These are phyloP conservation scores for Notodonta dromedarius DNA, from an alignment of 2,888 invertebrate genomes.

Conservation along the genomic window DNA sequence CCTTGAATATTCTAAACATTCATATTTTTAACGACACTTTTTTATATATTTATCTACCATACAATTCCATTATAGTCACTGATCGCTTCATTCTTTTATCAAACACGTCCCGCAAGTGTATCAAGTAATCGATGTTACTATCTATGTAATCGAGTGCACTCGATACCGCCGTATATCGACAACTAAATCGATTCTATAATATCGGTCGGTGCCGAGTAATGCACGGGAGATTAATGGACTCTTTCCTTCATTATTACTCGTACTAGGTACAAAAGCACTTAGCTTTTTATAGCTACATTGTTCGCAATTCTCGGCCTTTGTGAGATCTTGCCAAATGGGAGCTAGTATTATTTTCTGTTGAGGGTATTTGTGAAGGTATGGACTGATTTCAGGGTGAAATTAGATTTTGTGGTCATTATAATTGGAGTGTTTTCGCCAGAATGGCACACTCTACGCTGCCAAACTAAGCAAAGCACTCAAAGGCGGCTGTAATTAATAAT, in stretches of 20 bases:
- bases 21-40: no score
- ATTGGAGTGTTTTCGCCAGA: background rate
- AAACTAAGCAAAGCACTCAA: no score
- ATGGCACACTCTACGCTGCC: no score
- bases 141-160: slow-evolving; percentile 28
- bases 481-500: no score
- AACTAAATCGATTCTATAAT: slow-evolving; percentile 25
- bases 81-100: no score
- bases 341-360: slow-evolving; percentile 16
- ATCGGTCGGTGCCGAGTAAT: slow-evolving; percentile 15
- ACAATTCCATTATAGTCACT: no score
- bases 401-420: background rate
- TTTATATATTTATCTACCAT: no score
- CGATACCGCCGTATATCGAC: slow-evolving; percentile 33
- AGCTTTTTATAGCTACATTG: slow-evolving; percentile 27
- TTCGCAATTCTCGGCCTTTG: slow-evolving; percentile 19
- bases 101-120: no score
- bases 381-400: background rate
- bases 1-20: no score
- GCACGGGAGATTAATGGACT: slow-evolving; percentile 34
- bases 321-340: slow-evolving; percentile 10
- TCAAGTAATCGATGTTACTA: background rate
- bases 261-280: slow-evolving; percentile 32
- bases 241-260: slow-evolving; percentile 25
- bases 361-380: background rate